Evolutionary conservation across 2,888 invertebrate genomes (phyloP), one percentile per base, ranked within the genome.

Genomic region (Idaea dimidiata): DNA sequence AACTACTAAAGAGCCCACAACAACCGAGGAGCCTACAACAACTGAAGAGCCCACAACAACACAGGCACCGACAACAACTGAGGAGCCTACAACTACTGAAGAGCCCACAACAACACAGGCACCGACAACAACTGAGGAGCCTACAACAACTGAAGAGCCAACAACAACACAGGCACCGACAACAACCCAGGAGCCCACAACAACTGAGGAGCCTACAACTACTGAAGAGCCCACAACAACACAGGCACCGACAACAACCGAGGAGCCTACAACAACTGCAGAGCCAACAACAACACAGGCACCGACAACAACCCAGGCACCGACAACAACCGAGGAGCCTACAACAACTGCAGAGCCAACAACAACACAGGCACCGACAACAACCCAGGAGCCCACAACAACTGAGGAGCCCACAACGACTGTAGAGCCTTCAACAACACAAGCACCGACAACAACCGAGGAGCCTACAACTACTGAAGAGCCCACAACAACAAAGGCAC

Each of bases 11-110:
- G 32, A 62, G 0, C 64, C 71, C 0, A 64, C 64, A 1, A 66
- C 71, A 0, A 64, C 67, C 0, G 18, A 32, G 10, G 59, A 56
- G 0, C n/a, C 60, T 0, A 65, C 65, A 0, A 66, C 67, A 4
- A 32, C 58, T 8, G 61, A 57, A 4, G 16, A 62, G 3, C 14
- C 62, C 0, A 62, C 67, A 0, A 66, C 65, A 1, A 60, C 61
- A 10, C 17, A 17, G 16, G 16, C 33, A 17, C 31, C 59, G 0
- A 60, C 33, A 17, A 53, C 59, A 0, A 60, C 60, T 3, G 17
- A 6, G 6, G 54, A 54, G 54, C 3, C 33, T 33, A 33, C 33
- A 33, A 54, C 14, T 0, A 54, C 14, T 0, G 16, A 24, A n/a
- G 24, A 54, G 16, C 16, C 33, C 0, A 56, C 60, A 53, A 14